phyloP scores from a whole-genome alignment of 2,888 invertebrate species.

The Pardosa pseudoannulata region DNA sequence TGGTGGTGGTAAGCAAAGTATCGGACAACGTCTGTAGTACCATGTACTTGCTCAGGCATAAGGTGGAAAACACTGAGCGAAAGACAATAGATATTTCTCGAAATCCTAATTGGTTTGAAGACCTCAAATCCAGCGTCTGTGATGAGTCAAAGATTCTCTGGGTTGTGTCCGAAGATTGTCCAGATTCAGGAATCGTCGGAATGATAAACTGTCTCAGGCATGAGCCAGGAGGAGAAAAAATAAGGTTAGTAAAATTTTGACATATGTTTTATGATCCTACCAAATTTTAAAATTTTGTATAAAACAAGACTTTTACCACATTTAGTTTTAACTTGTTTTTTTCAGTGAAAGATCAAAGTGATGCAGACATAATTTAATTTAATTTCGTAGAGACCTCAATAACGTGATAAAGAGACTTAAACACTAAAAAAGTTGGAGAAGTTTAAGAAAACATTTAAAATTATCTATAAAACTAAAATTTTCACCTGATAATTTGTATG shows the following conservation, averaged over 20 bases:
- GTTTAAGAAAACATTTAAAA: no score
- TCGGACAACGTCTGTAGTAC: conserved; percentile 20
- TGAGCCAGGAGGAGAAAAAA: conserved; percentile 77
- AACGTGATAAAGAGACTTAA: no score
- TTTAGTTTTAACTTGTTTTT: no score
- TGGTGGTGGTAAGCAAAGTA: conserved; percentile 20
- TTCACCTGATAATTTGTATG: no score
- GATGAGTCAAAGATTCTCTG: conserved; percentile 76
- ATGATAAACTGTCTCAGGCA: conserved; percentile 79
- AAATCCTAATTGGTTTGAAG: background rate
- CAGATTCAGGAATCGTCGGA: conserved; percentile 75
- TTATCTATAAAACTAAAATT: no score
- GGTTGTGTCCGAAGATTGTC: conserved; percentile 75
- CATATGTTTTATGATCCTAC: no score
- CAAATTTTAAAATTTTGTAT: no score
- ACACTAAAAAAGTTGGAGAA: no score
- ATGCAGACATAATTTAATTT: no score
- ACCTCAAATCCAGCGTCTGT: background rate
- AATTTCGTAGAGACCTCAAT: no score
- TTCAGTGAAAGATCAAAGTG: no score
- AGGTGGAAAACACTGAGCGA: background rate
- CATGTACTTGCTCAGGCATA: conserved; percentile 28
- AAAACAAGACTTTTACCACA: no score
- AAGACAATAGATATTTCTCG: background rate
- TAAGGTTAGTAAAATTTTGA: conserved; percentile 62